Percentiles rank a stretch among this genome's conserved stretches.
These are phyloP conservation scores for Noctua janthina DNA, from an alignment of 2,888 invertebrate genomes.

Conservation along the genomic window DNA sequence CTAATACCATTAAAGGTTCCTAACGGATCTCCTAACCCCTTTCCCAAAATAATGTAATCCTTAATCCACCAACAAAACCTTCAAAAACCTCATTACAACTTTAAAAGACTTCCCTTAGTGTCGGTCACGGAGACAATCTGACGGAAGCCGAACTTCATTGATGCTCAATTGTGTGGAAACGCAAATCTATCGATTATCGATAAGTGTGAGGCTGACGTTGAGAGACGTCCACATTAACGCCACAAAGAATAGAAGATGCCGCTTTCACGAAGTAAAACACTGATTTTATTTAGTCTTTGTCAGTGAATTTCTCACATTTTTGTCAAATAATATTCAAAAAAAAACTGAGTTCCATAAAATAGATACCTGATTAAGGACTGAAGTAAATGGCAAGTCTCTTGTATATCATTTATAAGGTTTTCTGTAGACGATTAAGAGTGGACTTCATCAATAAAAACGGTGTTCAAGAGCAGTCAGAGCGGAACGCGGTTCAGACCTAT, in stretches of 20 bases:
- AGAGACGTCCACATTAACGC: slow-evolving; percentile 7
- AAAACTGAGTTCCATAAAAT: too few relatives aligned
- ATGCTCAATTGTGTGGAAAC: slow-evolving; percentile 71
- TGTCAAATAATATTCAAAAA: too few relatives aligned
- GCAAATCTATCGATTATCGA: slow-evolving; percentile 71
- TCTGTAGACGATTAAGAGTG: background rate
- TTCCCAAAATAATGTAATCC: background rate
- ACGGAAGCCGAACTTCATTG: slow-evolving; percentile 61
- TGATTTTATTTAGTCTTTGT: background rate
- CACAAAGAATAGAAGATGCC: background rate
- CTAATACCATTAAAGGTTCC: background rate
- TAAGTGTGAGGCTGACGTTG: slow-evolving; percentile 31
- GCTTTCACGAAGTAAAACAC: background rate
- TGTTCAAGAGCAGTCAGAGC: too few relatives aligned
- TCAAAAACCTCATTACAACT: slow-evolving; percentile 46
- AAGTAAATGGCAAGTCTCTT: too few relatives aligned
- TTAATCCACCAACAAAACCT: background rate
- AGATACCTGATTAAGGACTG: too few relatives aligned
- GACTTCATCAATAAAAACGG: too few relatives aligned
- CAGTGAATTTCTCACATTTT: background rate
- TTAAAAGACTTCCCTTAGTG: slow-evolving; percentile 27
- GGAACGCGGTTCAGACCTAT: too few relatives aligned
- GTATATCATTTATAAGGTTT: background rate
- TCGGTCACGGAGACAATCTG: slow-evolving; percentile 46
- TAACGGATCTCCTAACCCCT: background rate